Evolutionary conservation across 1,140 invertebrate species (phyloP).

Genomic region (Luehdorfia chinensis): DNA sequence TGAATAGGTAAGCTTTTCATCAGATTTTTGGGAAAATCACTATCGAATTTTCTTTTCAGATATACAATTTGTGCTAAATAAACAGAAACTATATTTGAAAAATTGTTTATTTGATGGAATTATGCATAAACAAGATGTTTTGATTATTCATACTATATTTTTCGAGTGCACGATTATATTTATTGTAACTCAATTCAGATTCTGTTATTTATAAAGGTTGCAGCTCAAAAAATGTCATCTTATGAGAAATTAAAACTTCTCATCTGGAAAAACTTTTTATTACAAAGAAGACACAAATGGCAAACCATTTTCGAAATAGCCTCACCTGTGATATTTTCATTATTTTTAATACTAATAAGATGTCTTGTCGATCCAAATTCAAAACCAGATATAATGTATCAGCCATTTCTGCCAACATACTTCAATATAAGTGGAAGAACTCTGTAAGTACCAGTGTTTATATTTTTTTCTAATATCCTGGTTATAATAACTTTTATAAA

Average conservation of each 20-base stretch:
- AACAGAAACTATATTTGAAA: neutral
- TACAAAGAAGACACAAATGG: slow-evolving; percentile 86
- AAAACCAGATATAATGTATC: slow-evolving; percentile 52
- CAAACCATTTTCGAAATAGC: slow-evolving; percentile 86
- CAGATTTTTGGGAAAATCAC: slow-evolving; percentile 2
- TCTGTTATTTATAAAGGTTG: too few relatives aligned
- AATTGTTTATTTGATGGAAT: neutral
- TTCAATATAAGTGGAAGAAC: slow-evolving; percentile 57
- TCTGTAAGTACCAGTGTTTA: slow-evolving; percentile 62
- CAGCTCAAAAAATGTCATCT: slow-evolving; percentile 47
- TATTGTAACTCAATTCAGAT: too few relatives aligned
- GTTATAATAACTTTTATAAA: neutral
- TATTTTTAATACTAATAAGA: slow-evolving; percentile 83
- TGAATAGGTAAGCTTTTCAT: slow-evolving; percentile 13
- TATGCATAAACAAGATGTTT: too few relatives aligned
- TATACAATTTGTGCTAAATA: too few relatives aligned
- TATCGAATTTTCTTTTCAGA: neutral
- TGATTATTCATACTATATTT: neutral
- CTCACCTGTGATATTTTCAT: slow-evolving; percentile 84
- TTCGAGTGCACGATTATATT: neutral
- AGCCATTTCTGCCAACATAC: slow-evolving; percentile 59
- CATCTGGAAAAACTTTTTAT: slow-evolving; percentile 91
- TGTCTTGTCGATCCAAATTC: slow-evolving; percentile 76
- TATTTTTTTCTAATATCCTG: too few relatives aligned
- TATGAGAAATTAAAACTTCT: slow-evolving; percentile 82